Evolutionary conservation across 2,888 invertebrate genomes (phyloP).

Genomic region (Eristalinus sepulchralis): DNA sequence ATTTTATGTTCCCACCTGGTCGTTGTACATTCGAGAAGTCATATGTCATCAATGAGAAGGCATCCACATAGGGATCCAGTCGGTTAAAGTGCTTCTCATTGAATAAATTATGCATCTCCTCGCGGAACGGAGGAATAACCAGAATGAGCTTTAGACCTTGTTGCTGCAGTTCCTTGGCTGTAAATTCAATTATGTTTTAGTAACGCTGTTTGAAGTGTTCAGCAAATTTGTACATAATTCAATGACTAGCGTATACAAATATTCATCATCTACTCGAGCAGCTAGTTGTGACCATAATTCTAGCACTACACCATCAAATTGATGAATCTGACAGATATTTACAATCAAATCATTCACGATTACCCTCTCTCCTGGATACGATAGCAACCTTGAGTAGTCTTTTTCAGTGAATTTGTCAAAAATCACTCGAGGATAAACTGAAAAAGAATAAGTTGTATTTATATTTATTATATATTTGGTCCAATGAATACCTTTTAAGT

Average conservation of each 20-base stretch:
- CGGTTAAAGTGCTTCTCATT: conserved; percentile 88
- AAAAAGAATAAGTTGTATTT: conserved; percentile 74
- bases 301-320: conserved; percentile 94
- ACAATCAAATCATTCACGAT: conserved; percentile 87
- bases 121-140: conserved; percentile 87
- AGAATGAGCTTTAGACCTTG: conserved; percentile 85
- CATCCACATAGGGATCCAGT: conserved; percentile 89
- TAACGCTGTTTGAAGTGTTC: not conserved
- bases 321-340: conserved; percentile 87
- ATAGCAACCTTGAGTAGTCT: conserved; percentile 88
- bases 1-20: conserved; percentile 83
- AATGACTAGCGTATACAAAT: conserved; percentile 85
- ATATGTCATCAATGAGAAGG: conserved; percentile 98
- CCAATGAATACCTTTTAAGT: conserved; percentile 73
- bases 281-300: conserved; percentile 95
- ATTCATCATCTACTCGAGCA: conserved; percentile 83
- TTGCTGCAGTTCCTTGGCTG: conserved; percentile 83
- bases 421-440: conserved; percentile 93
- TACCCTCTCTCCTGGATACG: conserved; percentile 85
- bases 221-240: conserved; percentile 80
- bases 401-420: conserved; percentile 92
- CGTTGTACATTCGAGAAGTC: conserved; percentile 92
- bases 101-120: conserved; percentile 86
- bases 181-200: conserved; percentile 68
- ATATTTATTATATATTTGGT: conserved; percentile 76